A percentile compares a stretch with the other conserved stretches of the same genome.
Evolutionary conservation across 2,113 vertebrate species (phyloP).

Genomic region (Chionomys nivalis): DNA sequence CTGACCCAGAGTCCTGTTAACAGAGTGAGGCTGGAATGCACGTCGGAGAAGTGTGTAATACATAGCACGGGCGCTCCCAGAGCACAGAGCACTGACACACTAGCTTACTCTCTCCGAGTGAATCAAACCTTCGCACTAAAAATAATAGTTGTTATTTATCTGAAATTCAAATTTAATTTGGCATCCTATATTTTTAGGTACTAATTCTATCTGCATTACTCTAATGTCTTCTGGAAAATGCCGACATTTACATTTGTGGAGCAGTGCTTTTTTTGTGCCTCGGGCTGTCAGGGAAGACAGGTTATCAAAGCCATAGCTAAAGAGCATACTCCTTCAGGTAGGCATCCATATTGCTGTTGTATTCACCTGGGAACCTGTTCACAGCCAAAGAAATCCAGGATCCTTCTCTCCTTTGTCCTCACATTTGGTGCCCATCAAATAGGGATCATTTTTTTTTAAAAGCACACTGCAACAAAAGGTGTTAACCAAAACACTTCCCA

Average conservation of each 20-base stretch:
- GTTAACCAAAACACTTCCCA: background rate
- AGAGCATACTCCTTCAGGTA: background rate
- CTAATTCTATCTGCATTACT: background rate
- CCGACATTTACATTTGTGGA: background rate
- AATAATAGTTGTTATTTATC: background rate
- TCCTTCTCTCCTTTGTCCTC: background rate
- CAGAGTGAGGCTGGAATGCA: background rate
- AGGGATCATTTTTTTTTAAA: background rate
- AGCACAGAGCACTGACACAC: background rate
- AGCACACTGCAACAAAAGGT: background rate
- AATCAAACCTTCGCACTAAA: background rate
- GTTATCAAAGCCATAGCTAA: background rate
- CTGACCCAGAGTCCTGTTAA: background rate
- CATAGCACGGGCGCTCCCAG: too few species aligned
- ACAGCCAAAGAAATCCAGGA: background rate
- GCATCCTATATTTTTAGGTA: background rate
- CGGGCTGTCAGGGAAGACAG: too few species aligned
- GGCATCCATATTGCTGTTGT: background rate
- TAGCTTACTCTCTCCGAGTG: background rate
- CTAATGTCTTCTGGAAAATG: background rate
- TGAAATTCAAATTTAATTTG: background rate
- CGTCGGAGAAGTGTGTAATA: background rate
- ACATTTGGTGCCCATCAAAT: background rate
- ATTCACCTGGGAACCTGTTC: background rate
- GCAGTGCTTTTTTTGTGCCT: background rate